Evolutionary conservation across 2,888 invertebrate species (phyloP).

Genomic region (Melikaiella ostensackeni): DNA sequence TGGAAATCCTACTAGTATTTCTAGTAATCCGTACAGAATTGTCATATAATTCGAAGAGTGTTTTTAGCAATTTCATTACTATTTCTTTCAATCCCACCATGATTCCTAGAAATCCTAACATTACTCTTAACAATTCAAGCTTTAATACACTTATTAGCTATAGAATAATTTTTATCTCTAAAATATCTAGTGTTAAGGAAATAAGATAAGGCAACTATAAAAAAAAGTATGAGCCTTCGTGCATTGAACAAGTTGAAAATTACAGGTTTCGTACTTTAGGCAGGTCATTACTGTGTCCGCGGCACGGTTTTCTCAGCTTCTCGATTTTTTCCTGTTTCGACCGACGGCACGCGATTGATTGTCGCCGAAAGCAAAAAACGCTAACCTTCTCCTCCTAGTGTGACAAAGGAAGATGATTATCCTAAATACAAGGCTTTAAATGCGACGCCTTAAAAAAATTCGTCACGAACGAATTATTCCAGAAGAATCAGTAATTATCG

Average conservation of each 20-base stretch:
- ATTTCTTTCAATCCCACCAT: too few relatives aligned
- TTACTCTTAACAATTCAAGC: background rate
- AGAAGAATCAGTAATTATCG: conserved; percentile 15
- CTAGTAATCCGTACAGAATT: too few relatives aligned
- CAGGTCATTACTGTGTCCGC: conserved; percentile 31
- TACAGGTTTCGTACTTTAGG: conserved; percentile 24
- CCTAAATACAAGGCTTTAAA: conserved; percentile 16
- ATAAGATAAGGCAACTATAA: background rate
- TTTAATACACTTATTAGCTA: background rate
- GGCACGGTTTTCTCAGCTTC: conserved; percentile 30
- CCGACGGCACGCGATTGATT: conserved; percentile 37
- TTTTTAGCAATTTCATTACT: too few relatives aligned
- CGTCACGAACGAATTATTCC: conserved; percentile 5
- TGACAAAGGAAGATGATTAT: conserved; percentile 36
- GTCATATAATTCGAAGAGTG: too few relatives aligned
- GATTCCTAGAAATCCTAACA: too few relatives aligned
- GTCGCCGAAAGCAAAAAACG: conserved; percentile 31
- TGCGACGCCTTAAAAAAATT: conserved; percentile 13
- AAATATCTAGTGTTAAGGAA: background rate
- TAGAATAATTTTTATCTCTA: background rate
- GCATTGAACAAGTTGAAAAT: conserved; percentile 42
- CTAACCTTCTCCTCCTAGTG: conserved; percentile 6
- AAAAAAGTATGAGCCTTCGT: conserved; percentile 37
- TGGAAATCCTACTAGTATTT: too few relatives aligned
- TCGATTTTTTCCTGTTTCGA: conserved; percentile 12